phyloP scores from a whole-genome alignment of 2,113 vertebrate species.

The Platichthys flesus region DNA sequence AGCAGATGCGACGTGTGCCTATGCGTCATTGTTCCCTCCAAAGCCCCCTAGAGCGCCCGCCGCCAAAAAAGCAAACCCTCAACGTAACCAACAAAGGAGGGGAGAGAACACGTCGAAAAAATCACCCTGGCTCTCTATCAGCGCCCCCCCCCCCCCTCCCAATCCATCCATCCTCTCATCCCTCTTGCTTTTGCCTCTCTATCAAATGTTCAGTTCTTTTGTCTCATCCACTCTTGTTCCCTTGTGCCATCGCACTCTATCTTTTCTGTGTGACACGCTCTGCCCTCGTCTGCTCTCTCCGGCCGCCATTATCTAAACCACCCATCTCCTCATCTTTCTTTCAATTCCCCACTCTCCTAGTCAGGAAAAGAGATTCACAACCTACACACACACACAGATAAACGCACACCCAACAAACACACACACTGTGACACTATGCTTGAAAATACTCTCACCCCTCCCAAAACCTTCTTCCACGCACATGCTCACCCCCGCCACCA shows the following conservation, averaged over 20 bases:
- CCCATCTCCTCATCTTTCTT: constrained; percentile 61
- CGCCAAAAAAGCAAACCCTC: constrained; percentile 67
- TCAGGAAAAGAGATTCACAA: constrained; percentile 43
- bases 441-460: constrained; percentile 48
- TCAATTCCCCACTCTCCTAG: constrained; percentile 43
- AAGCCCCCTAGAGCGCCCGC: constrained; percentile 59
- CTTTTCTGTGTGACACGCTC: constrained; percentile 47
- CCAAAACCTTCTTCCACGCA: constrained; percentile 46
- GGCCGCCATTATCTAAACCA: constrained; percentile 66
- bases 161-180: constrained; percentile 53
- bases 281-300: constrained; percentile 41
- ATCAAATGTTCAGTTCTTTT: constrained; percentile 69
- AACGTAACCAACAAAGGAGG: constrained; percentile 69
- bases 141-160: constrained; percentile 29
- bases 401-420: constrained; percentile 5
- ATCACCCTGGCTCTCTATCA: constrained; percentile 77
- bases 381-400: constrained; percentile 26
- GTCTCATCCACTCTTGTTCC: constrained; percentile 57
- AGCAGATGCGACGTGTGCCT: constrained; percentile 72
- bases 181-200: constrained; percentile 41
- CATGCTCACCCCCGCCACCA: constrained; percentile 1
- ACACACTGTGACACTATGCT: constrained; percentile 21
- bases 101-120: constrained; percentile 63
- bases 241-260: constrained; percentile 60
- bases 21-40: constrained; percentile 76